Evolutionary conservation across 2,888 invertebrate species (phyloP).

Genomic region (Brachynemurus nebulosus): DNA sequence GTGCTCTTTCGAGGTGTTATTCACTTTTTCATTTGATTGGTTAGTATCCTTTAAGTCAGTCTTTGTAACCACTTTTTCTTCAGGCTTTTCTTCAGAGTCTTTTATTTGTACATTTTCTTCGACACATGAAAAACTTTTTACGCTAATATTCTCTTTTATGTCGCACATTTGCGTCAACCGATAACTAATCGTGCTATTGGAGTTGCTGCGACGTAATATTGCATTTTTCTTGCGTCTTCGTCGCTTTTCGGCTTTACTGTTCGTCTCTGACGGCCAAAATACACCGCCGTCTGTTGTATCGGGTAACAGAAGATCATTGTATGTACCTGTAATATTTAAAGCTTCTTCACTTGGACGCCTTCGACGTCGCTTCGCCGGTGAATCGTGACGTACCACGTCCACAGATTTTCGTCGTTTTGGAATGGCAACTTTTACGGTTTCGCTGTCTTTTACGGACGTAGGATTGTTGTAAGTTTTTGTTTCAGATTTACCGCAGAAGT

Average conservation of each 20-base stretch:
- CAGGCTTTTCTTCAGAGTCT: not conserved
- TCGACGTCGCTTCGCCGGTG: conserved; percentile 41
- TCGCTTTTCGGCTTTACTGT: conserved; percentile 26
- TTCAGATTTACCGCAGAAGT: conserved; percentile 35
- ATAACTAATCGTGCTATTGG: conserved; percentile 22
- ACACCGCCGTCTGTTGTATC: conserved; percentile 32
- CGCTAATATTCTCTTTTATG: too few relatives aligned
- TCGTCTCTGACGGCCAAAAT: conserved; percentile 15
- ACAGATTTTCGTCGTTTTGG: conserved; percentile 46
- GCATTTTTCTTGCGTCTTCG: conserved; percentile 22
- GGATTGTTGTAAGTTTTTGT: conserved; percentile 37
- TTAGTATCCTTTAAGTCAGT: not conserved
- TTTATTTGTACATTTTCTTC: not conserved
- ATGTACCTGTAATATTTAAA: conserved; percentile 36
- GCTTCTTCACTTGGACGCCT: conserved; percentile 64
- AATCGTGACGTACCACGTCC: conserved; percentile 44
- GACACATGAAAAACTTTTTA: not conserved
- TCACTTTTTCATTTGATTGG: not conserved
- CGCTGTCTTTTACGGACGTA: conserved; percentile 46
- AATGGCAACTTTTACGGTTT: conserved; percentile 15
- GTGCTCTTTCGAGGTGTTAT: not conserved
- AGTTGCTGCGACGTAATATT: conserved; percentile 20
- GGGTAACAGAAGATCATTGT: conserved; percentile 41
- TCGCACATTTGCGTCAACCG: too few relatives aligned
- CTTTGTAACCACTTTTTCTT: not conserved